These are phyloP conservation scores for Cheilosia variabilis DNA, from an alignment of 2,888 invertebrate species.

Conservation along the genomic window DNA sequence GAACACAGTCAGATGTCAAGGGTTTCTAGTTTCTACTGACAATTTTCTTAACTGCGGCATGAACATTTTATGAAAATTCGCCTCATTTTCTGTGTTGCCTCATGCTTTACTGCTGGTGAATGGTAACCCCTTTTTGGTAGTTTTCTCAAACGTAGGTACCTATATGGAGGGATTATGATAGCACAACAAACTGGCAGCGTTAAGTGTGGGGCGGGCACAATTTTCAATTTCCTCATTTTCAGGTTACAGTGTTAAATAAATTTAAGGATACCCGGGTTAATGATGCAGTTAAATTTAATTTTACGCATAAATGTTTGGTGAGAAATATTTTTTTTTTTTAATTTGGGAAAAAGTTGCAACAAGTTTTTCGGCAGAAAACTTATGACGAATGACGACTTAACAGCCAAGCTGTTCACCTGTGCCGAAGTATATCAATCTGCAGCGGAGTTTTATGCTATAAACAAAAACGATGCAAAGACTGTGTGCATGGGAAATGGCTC, in stretches of 20 bases:
- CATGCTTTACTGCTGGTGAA: slow-evolving; percentile 28
- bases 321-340: too few relatives aligned
- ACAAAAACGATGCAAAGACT: too few relatives aligned
- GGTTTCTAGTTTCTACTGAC: slow-evolving; percentile 59
- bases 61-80: slow-evolving; percentile 74
- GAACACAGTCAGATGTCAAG: slow-evolving; percentile 75
- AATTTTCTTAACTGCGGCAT: slow-evolving; percentile 71
- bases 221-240: slow-evolving; percentile 68
- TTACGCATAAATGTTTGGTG: background rate
- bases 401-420: too few relatives aligned
- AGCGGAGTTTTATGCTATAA: too few relatives aligned
- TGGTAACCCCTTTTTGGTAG: slow-evolving; percentile 31
- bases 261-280: slow-evolving; percentile 54
- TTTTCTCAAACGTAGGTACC: slow-evolving; percentile 17
- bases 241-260: slow-evolving; percentile 50
- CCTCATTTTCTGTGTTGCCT: slow-evolving; percentile 47
- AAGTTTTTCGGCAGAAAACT: too few relatives aligned
- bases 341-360: too few relatives aligned
- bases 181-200: slow-evolving; percentile 53
- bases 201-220: slow-evolving; percentile 49
- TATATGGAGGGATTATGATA: slow-evolving; percentile 62
- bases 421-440: too few relatives aligned
- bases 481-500: too few relatives aligned
- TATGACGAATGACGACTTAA: too few relatives aligned
- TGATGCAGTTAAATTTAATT: slow-evolving; percentile 49